Conservation (phyloP, 1,140 invertebrate species). For the Manduca sexta region DNA sequence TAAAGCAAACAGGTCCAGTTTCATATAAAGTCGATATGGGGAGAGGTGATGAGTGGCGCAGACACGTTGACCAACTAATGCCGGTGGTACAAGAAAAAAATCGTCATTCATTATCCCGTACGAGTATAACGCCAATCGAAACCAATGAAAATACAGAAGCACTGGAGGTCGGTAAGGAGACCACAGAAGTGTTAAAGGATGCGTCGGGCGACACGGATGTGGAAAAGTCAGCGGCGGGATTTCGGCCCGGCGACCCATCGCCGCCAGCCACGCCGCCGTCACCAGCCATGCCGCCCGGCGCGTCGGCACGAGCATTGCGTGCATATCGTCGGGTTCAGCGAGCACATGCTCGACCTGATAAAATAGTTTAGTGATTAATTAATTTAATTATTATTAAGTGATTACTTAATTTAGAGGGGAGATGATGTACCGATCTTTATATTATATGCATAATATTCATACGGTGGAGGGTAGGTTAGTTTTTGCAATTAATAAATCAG, state of each 20-base stretch:
- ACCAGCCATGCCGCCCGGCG: background rate
- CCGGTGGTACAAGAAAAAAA: background rate
- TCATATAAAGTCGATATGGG: constrained; percentile 1
- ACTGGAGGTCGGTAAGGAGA: background rate
- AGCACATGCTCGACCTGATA: no score
- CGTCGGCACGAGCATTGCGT: background rate
- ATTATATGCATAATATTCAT: no score
- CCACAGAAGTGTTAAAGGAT: background rate
- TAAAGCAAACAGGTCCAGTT: background rate
- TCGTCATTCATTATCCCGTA: background rate
- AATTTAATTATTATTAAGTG: no score
- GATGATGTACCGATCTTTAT: no score
- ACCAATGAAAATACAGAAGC: background rate
- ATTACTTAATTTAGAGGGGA: no score
- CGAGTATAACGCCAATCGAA: background rate
- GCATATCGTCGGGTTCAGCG: background rate
- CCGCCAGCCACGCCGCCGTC: background rate
- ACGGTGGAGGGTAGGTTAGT: no score
- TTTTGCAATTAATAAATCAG: no score
- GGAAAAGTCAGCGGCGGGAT: background rate
- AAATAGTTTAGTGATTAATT: no score
- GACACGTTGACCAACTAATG: background rate
- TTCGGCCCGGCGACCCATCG: no score
- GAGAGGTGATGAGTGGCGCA: background rate
- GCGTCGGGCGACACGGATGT: background rate